A percentile compares a stretch with the other conserved stretches of the same genome.
Conservation (phyloP, 2,888 invertebrate species). For the Drosophila meridiana region DNA sequence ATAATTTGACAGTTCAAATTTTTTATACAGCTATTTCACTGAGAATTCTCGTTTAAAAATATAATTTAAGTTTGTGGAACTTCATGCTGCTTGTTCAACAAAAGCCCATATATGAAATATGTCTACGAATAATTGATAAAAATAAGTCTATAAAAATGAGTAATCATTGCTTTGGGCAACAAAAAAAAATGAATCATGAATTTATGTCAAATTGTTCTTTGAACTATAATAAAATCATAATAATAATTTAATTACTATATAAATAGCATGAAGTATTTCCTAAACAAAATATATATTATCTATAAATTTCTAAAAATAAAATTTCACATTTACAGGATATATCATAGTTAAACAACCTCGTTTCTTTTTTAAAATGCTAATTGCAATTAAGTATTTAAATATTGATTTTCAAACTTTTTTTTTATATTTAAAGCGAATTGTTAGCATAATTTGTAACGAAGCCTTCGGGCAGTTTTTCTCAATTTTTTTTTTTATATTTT, state of each 20-base stretch:
- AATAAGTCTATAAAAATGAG: neutral
- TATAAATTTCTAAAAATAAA: too few species aligned
- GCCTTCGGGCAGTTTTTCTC: slow-evolving; percentile 30
- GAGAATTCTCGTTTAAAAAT: too few species aligned
- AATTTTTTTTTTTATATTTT: slow-evolving; percentile 2
- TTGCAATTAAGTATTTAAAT: slow-evolving; percentile 32
- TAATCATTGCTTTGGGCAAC: neutral
- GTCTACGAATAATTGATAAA: neutral
- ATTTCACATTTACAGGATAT: neutral
- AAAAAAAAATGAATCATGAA: neutral
- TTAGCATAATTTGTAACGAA: slow-evolving; percentile 51
- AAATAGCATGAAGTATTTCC: neutral
- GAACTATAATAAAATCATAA: neutral
- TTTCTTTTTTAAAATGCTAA: slow-evolving; percentile 12
- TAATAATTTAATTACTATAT: neutral
- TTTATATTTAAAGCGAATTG: slow-evolving; percentile 30
- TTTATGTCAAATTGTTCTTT: neutral
- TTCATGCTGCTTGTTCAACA: neutral
- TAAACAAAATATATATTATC: too few species aligned
- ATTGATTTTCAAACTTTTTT: slow-evolving; percentile 15
- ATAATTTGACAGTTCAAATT: too few species aligned
- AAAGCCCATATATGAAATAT: neutral
- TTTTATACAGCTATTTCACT: too few species aligned
- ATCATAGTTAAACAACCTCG: neutral
- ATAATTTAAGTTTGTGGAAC: too few species aligned